Conservation (phyloP, 2,888 invertebrate genomes). For the Lasioglossum lativentre region DNA sequence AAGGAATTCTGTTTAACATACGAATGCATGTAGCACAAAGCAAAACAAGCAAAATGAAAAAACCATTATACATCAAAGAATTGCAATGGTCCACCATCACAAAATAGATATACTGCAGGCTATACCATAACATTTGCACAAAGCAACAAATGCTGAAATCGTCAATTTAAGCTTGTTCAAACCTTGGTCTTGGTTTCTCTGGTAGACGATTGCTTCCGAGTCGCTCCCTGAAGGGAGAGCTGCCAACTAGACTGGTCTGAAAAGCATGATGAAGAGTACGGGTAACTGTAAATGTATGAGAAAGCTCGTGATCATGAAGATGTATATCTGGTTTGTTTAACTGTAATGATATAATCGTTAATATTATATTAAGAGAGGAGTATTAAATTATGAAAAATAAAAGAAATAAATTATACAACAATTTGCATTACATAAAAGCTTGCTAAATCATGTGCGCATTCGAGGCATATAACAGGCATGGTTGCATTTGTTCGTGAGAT, state of each 20-base stretch:
- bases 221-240: constrained; percentile 95
- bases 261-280: constrained; percentile 80
- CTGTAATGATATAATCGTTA: constrained; percentile 63
- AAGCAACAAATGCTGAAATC: constrained; percentile 67
- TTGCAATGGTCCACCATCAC: constrained; percentile 54
- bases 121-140: constrained; percentile 64
- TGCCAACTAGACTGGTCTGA: constrained; percentile 87
- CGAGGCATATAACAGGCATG: constrained; percentile 74
- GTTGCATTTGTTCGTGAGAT: constrained; percentile 62
- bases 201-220: constrained; percentile 95
- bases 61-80: constrained; percentile 76
- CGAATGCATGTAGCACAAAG: constrained; percentile 32
- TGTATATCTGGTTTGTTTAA: constrained; percentile 65
- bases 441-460: constrained; percentile 73
- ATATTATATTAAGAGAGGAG: constrained; percentile 47
- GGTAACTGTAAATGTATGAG: constrained; percentile 68
- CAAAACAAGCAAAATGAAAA: constrained; percentile 71
- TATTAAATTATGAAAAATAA: constrained; percentile 60
- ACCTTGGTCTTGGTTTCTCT: constrained; percentile 93
- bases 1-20: constrained; percentile 32
- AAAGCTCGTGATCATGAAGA: constrained; percentile 65
- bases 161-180: constrained; percentile 83
- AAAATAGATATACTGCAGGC: constrained; percentile 63
- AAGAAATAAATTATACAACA: constrained; percentile 64
- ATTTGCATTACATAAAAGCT: constrained; percentile 70